These are phyloP conservation scores for Toxonevra muliebris DNA, from an alignment of 2,888 invertebrate species.

Conservation along the genomic window DNA sequence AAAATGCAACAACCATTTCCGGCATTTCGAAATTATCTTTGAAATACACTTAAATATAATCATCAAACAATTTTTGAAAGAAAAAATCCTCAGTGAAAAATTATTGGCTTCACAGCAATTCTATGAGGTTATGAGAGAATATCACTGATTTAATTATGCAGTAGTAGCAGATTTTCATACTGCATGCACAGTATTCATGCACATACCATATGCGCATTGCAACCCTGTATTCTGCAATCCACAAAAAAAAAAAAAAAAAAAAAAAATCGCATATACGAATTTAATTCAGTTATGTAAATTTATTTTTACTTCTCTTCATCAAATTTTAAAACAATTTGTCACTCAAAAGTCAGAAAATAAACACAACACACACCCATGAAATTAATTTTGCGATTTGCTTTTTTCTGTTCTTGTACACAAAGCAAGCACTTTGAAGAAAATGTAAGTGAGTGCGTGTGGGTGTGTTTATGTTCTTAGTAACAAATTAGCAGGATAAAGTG, in stretches of 20 bases:
- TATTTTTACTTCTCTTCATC: constrained; percentile 41
- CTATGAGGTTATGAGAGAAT: too few relatives aligned
- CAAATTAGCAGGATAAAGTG: neutral
- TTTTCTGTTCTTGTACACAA: constrained; percentile 1
- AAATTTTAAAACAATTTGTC: constrained; percentile 59
- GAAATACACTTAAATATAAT: too few relatives aligned
- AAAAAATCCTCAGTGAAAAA: too few relatives aligned
- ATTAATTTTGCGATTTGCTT: constrained; percentile 32
- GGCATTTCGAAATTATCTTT: too few relatives aligned
- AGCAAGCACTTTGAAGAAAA: neutral
- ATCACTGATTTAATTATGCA: too few relatives aligned
- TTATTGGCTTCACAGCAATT: too few relatives aligned
- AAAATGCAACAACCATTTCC: too few relatives aligned
- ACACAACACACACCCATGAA: constrained; percentile 16
- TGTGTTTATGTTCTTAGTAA: neutral
- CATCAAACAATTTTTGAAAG: too few relatives aligned
- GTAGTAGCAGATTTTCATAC: too few relatives aligned
- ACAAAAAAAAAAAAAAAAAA: too few relatives aligned
- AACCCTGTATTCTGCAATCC: neutral
- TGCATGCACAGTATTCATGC: too few relatives aligned
- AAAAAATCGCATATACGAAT: constrained; percentile 27
- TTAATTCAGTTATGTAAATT: constrained; percentile 59
- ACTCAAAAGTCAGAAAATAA: constrained; percentile 54
- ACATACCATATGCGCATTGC: too few relatives aligned
- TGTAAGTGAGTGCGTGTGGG: neutral